Base-by-base conservation (phyloP, 2,113 vertebrate species). In the Leptodactylus fuscus region DNA sequence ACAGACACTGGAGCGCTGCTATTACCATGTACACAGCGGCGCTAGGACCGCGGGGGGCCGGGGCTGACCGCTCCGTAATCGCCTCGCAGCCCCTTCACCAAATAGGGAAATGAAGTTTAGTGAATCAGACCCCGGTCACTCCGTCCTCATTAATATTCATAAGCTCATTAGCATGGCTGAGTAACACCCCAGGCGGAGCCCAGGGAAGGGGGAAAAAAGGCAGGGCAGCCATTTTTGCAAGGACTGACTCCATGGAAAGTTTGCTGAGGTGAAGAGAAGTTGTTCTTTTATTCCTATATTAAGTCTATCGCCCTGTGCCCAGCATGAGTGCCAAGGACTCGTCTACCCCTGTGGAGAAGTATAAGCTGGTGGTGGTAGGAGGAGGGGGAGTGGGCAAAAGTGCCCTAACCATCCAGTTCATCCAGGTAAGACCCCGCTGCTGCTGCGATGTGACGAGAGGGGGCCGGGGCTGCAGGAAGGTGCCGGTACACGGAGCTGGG, bases 291-390 rank as follows among this genome's bases (percentile, higher is more conserved):
- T 34, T 36, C 7, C 1, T 38, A 27, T 4, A 22, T 69, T 11
- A 3, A 16, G 46, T 32, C 18, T 38, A 0, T 38, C 8, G 18
- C 65, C 32, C 65, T 3, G 34, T 22, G 65, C 58, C 22, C 27
- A 51, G n/a, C 24, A 87, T 81, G 82, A 81, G 81, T 75, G 77
- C 67, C 36, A 85, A 88, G 60, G 83, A 82, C 71, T 87, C 88
- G 80, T 87, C 89, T 83, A 87, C 67, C 85, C 88, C 91, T 55
- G 89, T 88, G 89, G 93, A 94, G 89, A 93, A 93, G 82, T 93
- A 93, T 88, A 94, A 94, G 89, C 82, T 94, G 89, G 93, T 94
- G 88, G 93, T 94, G 90, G 93, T 94, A 58, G 93, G 93, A 80
- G 93, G 93, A 82, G 93, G 93, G 74, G 93, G 93, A 77, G 93